Evolutionary conservation across 2,113 vertebrate species (phyloP).

Genomic region (human (Homo sapiens)): DNA sequence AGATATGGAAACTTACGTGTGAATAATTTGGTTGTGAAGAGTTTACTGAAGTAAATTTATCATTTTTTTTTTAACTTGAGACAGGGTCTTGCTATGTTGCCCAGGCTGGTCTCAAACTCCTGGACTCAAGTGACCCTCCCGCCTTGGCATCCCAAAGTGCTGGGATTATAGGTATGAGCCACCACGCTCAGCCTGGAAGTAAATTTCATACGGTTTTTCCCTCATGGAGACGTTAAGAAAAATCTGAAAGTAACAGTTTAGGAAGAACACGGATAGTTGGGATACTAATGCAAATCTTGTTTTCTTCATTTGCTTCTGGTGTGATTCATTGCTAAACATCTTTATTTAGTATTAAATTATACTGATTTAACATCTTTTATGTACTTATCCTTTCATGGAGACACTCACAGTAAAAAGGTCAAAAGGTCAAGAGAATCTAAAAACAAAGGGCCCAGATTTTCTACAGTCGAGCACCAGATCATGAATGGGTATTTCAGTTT

Average conservation of each 20-base stretch:
- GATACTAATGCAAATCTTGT: not conserved
- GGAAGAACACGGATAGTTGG: not conserved
- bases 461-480: not conserved
- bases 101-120: too few species aligned
- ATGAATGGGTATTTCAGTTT: not conserved
- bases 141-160: too few species aligned
- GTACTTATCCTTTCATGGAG: not conserved
- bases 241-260: not conserved
- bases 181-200: not conserved
- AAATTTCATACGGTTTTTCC: not conserved
- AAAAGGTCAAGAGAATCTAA: not conserved
- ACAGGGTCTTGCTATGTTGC: too few species aligned
- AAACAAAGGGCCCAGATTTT: not conserved
- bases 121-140: too few species aligned
- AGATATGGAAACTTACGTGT: not conserved
- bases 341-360: not conserved
- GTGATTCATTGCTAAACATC: not conserved
- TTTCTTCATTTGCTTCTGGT: not conserved
- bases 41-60: not conserved
- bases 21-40: not conserved
- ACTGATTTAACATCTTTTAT: not conserved
- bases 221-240: constrained; percentile 26
- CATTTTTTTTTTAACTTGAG: too few species aligned
- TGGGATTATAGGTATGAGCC: too few species aligned
- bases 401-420: not conserved